Conservation (phyloP, 1,140 invertebrate species). For the Drosophila elegans region DNA sequence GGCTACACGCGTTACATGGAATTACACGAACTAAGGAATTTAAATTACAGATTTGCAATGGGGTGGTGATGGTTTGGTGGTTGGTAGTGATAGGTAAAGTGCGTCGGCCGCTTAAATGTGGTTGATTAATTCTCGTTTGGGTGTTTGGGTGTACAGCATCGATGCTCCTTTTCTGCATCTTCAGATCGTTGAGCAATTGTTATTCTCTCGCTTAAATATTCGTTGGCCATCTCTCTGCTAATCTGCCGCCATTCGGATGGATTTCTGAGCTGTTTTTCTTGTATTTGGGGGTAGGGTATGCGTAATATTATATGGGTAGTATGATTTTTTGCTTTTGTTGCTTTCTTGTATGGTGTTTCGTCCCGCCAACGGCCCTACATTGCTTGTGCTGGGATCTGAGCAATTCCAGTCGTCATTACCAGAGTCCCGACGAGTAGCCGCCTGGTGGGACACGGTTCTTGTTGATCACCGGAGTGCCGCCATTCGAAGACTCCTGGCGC, state of each 20-base stretch:
- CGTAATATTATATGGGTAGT: conserved; percentile 39
- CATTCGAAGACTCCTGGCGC: conserved; percentile 54
- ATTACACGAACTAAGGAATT: conserved; percentile 33
- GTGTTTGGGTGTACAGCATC: conserved; percentile 27
- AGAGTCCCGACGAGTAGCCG: conserved; percentile 86
- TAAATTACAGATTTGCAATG: conserved; percentile 30
- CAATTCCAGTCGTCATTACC: conserved; percentile 73
- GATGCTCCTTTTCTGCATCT: conserved; percentile 1
- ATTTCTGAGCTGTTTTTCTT: conserved; percentile 2
- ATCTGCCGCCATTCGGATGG: conserved; percentile 3
- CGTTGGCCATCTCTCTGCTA: conserved; percentile 20
- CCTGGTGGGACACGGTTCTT: conserved; percentile 85
- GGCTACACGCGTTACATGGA: conserved; percentile 2
- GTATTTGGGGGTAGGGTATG: conserved; percentile 22
- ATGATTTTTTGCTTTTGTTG: conserved; percentile 33
- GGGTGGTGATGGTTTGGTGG: conserved; percentile 10
- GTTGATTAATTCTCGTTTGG: conserved; percentile 40
- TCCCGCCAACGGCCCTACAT: conserved; percentile 25
- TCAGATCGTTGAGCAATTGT: conserved; percentile 36
- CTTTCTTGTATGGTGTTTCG: conserved; percentile 34
- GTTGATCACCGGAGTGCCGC: conserved; percentile 78
- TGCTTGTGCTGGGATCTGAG: conserved; percentile 47
- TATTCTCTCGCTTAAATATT: conserved; percentile 19
- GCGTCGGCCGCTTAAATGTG: conserved; percentile 29
- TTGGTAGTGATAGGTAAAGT: conserved; percentile 12